Percentiles rank a stretch among this genome's conserved stretches.
phyloP scores from a whole-genome alignment of 2,888 invertebrate genomes.

The Zhengitettix transpicula region DNA sequence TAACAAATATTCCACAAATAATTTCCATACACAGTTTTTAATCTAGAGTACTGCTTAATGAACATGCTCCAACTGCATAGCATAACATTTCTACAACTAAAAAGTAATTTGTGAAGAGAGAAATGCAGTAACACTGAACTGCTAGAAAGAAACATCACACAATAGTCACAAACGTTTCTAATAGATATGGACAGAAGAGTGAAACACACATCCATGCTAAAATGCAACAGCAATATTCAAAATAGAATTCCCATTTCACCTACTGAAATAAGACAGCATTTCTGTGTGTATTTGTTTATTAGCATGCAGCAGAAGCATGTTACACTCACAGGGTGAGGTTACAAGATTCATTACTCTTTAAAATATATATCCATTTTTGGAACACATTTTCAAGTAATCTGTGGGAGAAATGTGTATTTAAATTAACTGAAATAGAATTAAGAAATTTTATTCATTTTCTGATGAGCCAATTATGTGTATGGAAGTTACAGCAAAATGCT shows the following conservation, averaged over 20 bases:
- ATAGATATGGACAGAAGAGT: neutral
- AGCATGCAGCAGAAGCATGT: conserved; percentile 10
- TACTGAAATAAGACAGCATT: neutral
- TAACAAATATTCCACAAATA: too few relatives aligned
- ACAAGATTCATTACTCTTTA: too few relatives aligned
- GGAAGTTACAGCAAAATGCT: too few relatives aligned
- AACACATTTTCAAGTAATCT: too few relatives aligned
- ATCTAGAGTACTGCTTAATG: neutral
- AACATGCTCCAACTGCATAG: conserved; percentile 7
- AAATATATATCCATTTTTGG: too few relatives aligned
- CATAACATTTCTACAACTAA: neutral
- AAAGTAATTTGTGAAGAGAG: neutral
- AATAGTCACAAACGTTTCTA: neutral
- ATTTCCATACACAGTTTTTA: too few relatives aligned
- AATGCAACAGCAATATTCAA: neutral
- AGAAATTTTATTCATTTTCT: too few relatives aligned
- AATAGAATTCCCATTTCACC: too few relatives aligned
- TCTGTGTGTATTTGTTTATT: neutral
- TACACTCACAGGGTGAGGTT: neutral
- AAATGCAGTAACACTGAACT: neutral
- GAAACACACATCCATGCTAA: neutral
- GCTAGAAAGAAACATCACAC: neutral
- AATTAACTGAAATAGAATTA: too few relatives aligned
- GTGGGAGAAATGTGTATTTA: too few relatives aligned
- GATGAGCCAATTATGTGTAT: too few relatives aligned